Base-by-base conservation (phyloP, 2,888 invertebrate genomes). In the Drosophila helvetica region DNA sequence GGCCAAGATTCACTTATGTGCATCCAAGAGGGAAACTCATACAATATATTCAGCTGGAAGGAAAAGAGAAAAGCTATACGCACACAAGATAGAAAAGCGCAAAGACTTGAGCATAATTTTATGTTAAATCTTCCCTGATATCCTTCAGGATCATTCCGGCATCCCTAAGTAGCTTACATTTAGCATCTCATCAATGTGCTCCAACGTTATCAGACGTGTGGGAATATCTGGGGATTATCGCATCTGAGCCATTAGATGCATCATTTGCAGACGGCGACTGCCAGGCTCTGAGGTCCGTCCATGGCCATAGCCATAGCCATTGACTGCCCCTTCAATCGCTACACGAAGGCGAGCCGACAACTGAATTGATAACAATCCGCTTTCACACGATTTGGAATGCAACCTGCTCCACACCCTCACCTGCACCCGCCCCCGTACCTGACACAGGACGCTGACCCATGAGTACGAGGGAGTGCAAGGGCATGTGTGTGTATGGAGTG, bases 341-440 rank as follows among this genome's bases (percentile, higher is more conserved):
- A 53, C 47, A 65, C 43, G 66, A 66, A 66, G 57, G 58, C 58
- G 52, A 69, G 59, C 47, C 69, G 69, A 68, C 69, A 68, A 53
- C 76, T 59, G 67, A 79, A 79, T 79, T 79, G 79, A 72, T 63
- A 65, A 65, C 68, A 80, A 80, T 79, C 80, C 77, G 85, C 82
- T 81, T 82, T 85, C 54, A 47, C 48, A 53, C 56, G 66, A 60
- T 57, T 73, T 67, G 47, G 58, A 69, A 54, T 64, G 58, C 45
- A 38, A 2, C 38, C 38, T 7, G 15, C 25, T 25, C 7, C 25
- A 7, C 25, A 7, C 7, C 22, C 22, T 3, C 22, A 15, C 15
- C 22, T 22, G 22, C 22, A 4, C 22, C 22, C 22, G 22, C 22
- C 22, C 22, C 65, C 42, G 48, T 53, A 22, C 52, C 45, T 7